Percentiles rank a stretch among this genome's conserved stretches.
phyloP scores from a whole-genome alignment of 2,113 vertebrate genomes.

The Reinhardtius hippoglossoides region DNA sequence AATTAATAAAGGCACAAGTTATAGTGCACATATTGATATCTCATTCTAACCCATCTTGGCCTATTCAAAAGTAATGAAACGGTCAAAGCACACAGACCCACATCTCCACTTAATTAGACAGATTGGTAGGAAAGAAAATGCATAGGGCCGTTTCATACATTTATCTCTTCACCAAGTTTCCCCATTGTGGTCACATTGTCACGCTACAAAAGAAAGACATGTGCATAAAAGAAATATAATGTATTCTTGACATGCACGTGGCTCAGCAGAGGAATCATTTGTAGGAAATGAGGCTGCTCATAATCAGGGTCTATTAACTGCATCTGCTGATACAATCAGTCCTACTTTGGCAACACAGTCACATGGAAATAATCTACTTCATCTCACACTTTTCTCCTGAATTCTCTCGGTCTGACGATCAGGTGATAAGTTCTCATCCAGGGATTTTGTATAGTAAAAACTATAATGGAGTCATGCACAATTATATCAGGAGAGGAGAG shows the following conservation, averaged over 20 bases:
- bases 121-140: slow-evolving; percentile 30
- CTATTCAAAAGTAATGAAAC: slow-evolving; percentile 58
- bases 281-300: slow-evolving; percentile 55
- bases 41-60: slow-evolving; percentile 26
- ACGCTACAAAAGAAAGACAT: slow-evolving; percentile 27
- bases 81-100: slow-evolving; percentile 42
- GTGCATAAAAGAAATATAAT: slow-evolving; percentile 35
- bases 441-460: neutral
- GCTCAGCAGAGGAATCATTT: slow-evolving; percentile 40
- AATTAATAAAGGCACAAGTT: slow-evolving; percentile 27
- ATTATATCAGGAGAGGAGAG: neutral
- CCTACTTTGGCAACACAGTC: slow-evolving; percentile 32
- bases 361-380: slow-evolving; percentile 39
- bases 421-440: neutral
- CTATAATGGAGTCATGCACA: neutral
- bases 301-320: slow-evolving; percentile 58
- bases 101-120: slow-evolving; percentile 48
- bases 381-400: slow-evolving; percentile 16
- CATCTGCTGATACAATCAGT: slow-evolving; percentile 59
- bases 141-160: slow-evolving; percentile 27
- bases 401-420: slow-evolving; percentile 8
- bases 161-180: slow-evolving; percentile 29
- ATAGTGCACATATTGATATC: slow-evolving; percentile 26
- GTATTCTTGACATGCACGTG: slow-evolving; percentile 9
- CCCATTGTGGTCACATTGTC: slow-evolving; percentile 37